Evolutionary conservation across 2,113 vertebrate genomes (phyloP).

Genomic region (Siphamia tubifer): DNA sequence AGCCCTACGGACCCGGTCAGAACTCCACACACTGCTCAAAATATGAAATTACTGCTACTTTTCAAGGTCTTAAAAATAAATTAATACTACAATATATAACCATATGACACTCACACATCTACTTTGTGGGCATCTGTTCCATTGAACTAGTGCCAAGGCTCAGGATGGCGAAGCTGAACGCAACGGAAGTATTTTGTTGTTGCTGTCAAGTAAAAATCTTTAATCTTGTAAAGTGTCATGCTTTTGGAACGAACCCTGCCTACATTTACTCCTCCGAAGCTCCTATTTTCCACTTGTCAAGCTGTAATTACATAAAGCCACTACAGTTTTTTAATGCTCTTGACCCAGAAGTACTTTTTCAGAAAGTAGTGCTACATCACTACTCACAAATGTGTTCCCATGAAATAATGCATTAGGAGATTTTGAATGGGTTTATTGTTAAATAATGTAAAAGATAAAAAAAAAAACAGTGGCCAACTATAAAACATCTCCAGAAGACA

Average conservation of each 20-base stretch:
- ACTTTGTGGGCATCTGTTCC: too few species aligned
- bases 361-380: too few species aligned
- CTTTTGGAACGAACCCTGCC: neutral
- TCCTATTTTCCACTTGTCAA: constrained; percentile 4
- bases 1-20: constrained; percentile 95
- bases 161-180: too few species aligned
- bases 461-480: too few species aligned
- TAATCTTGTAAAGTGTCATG: constrained; percentile 22
- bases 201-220: constrained; percentile 35
- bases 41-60: neutral
- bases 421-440: too few species aligned
- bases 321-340: neutral
- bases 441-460: too few species aligned
- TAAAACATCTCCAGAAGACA: too few species aligned
- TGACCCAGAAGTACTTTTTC: neutral
- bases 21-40: accelerated
- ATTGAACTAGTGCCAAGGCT: too few species aligned
- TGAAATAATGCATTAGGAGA: too few species aligned
- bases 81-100: neutral
- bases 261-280: neutral
- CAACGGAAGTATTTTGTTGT: neutral
- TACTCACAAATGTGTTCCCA: too few species aligned
- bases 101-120: neutral
- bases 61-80: too few species aligned
- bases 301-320: neutral